Conservation (phyloP, 2,113 vertebrate species). For the Fukomys damarensis region DNA sequence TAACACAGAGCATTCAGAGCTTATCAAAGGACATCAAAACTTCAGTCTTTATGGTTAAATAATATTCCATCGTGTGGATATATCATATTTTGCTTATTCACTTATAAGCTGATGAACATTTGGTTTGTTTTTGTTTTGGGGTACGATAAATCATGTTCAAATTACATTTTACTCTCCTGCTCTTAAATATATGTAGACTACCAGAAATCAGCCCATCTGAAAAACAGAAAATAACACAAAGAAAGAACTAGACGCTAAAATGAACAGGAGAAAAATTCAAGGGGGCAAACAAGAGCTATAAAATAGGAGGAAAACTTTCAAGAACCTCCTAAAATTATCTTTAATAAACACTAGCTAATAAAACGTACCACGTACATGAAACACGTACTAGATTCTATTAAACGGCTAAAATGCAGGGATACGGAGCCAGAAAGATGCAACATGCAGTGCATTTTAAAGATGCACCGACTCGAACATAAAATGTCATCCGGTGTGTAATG, state of each 20-base stretch:
- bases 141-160: background rate
- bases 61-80: background rate
- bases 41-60: background rate
- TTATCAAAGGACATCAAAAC: background rate
- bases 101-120: background rate
- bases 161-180: background rate
- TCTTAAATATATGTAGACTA: background rate
- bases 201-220: background rate
- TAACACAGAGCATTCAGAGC: background rate
- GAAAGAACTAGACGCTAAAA: background rate
- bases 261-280: background rate
- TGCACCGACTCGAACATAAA: background rate
- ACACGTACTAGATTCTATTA: background rate
- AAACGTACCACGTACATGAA: background rate
- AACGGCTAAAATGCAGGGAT: background rate
- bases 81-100: background rate
- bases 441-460: background rate
- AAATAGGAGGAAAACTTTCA: background rate
- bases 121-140: background rate
- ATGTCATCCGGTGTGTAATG: background rate
- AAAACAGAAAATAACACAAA: background rate
- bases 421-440: background rate
- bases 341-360: background rate
- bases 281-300: background rate
- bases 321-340: background rate